A percentile compares a stretch with the other conserved stretches of the same genome.
These are phyloP conservation scores for Sternotherus odoratus DNA, from an alignment of 2,797 vertebrate species.

Conservation along the genomic window DNA sequence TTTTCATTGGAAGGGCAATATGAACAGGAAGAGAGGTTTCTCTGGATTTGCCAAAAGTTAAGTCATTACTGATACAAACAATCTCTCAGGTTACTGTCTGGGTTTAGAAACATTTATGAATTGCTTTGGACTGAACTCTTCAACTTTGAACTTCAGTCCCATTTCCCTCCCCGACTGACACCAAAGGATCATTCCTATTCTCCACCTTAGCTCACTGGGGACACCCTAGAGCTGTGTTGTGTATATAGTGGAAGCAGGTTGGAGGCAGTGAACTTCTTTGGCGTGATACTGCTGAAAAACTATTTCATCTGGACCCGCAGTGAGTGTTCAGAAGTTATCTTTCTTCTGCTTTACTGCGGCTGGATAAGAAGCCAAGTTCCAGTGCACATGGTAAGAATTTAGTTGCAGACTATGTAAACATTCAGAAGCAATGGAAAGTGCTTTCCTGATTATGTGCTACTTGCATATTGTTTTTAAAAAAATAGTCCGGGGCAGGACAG, in stretches of 20 bases:
- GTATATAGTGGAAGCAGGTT: background rate
- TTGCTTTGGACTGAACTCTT: conserved; percentile 69
- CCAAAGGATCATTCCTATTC: background rate
- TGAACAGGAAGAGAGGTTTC: conserved; percentile 71
- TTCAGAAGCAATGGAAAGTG: background rate
- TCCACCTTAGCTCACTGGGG: background rate
- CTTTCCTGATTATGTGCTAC: background rate
- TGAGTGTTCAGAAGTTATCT: background rate
- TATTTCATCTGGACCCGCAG: background rate
- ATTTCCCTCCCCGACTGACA: background rate
- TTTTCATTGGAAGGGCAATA: conserved; percentile 74
- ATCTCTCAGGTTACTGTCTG: conserved; percentile 76
- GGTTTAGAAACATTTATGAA: conserved; percentile 65
- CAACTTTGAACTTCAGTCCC: conserved; percentile 21
- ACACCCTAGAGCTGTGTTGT: background rate
- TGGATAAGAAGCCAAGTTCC: background rate
- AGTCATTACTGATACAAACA: conserved; percentile 77
- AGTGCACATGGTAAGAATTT: background rate
- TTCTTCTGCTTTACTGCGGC: background rate
- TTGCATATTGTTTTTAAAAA: background rate
- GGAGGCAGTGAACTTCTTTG: background rate
- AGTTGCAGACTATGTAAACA: background rate
- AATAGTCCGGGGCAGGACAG: background rate
- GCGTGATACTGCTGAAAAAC: background rate
- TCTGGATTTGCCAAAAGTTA: conserved; percentile 76